These are phyloP conservation scores for Orchestes rusci DNA, from an alignment of 2,888 invertebrate genomes.

Conservation along the genomic window DNA sequence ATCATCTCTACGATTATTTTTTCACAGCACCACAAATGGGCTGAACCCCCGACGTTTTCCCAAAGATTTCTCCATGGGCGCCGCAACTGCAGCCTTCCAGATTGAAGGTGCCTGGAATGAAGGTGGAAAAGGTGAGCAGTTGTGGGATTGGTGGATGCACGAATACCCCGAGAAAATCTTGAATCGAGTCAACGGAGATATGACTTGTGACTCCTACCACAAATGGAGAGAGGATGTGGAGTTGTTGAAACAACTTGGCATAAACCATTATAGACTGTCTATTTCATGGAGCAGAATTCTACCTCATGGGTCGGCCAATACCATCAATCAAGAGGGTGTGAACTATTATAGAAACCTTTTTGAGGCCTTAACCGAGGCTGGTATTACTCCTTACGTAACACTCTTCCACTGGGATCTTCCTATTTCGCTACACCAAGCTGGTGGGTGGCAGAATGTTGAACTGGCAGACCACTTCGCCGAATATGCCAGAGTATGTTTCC, in stretches of 20 bases:
- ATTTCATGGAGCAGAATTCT: too few relatives aligned
- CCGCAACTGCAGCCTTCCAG: conserved; percentile 14
- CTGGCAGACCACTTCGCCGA: conserved; percentile 54
- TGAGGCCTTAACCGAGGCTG: not conserved
- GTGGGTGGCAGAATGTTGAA: conserved; percentile 59
- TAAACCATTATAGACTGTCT: too few relatives aligned
- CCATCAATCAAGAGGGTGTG: conserved; percentile 45
- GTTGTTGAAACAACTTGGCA: too few relatives aligned
- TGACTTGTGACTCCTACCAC: too few relatives aligned
- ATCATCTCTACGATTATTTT: too few relatives aligned
- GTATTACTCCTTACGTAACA: conserved; percentile 54
- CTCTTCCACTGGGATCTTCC: conserved; percentile 50
- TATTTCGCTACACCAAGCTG: conserved; percentile 44
- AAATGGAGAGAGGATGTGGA: too few relatives aligned
- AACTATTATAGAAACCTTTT: conserved; percentile 49
- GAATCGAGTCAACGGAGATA: too few relatives aligned
- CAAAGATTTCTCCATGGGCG: conserved; percentile 10
- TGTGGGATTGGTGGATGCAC: too few relatives aligned
- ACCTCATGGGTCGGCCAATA: conserved; percentile 16
- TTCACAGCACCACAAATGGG: too few relatives aligned
- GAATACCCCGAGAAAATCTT: too few relatives aligned
- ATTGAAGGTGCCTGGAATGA: conserved; percentile 20
- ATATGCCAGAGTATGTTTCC: conserved; percentile 50
- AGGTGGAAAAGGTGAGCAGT: conserved; percentile 23
- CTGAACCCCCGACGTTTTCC: too few relatives aligned